A percentile compares a stretch with the other conserved stretches of the same genome.
Evolutionary conservation across 2,797 vertebrate species (phyloP).

Genomic region (Crypturellus tataupa): DNA sequence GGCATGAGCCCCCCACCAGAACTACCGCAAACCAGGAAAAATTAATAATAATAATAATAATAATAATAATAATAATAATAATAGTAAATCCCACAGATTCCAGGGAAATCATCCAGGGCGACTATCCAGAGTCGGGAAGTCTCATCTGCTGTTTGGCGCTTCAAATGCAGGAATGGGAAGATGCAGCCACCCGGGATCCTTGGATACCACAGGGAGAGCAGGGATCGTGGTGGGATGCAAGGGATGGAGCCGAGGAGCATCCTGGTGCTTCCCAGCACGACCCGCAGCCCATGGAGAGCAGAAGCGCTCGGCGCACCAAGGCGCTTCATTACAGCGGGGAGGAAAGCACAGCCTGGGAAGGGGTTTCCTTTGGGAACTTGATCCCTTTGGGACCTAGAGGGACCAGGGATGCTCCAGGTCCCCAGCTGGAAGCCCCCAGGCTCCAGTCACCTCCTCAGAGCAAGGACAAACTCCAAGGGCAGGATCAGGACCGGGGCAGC

Average conservation of each 20-base stretch:
- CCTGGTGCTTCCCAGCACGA: no score
- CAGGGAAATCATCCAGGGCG: neutral
- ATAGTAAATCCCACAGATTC: no score
- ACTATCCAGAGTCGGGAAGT: neutral
- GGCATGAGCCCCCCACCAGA: neutral
- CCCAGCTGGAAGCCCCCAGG: fast-evolving
- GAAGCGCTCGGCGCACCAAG: no score
- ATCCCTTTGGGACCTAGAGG: neutral
- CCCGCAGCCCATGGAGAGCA: no score
- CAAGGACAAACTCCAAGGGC: neutral
- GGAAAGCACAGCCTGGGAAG: no score
- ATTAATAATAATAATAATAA: no score
- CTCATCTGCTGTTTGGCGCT: neutral
- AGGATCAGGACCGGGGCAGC: fast-evolving
- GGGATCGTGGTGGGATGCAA: neutral
- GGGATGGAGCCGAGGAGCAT: neutral
- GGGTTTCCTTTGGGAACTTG: no score
- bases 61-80: no score
- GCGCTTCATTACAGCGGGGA: no score
- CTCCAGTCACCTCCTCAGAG: neutral
- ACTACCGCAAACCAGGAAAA: neutral
- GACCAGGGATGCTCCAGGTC: neutral
- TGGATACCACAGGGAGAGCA: neutral
- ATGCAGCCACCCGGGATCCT: neutral
- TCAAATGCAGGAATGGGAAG: neutral